These are phyloP conservation scores for Scalopus aquaticus DNA, from an alignment of 2,113 vertebrate genomes.

Conservation along the genomic window DNA sequence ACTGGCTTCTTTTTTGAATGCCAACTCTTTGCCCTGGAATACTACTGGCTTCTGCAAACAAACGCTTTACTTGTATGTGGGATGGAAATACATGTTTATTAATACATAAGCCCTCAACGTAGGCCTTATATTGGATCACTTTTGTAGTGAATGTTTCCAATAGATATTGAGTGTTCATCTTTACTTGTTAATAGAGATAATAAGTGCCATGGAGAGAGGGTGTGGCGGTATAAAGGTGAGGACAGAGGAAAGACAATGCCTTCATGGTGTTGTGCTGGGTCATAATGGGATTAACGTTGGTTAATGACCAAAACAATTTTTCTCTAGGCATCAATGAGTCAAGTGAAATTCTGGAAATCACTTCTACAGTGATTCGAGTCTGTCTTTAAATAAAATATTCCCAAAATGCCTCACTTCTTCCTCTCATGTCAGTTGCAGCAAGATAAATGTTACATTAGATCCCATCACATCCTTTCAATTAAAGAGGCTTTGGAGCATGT, in stretches of 20 bases:
- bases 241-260: not conserved
- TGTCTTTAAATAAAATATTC: slow-evolving; percentile 85
- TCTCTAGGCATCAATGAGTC: slow-evolving; percentile 81
- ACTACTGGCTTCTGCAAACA: slow-evolving; percentile 11
- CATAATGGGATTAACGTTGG: not conserved
- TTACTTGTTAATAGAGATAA: slow-evolving; percentile 33
- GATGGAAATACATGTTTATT: slow-evolving; percentile 9
- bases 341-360: slow-evolving; percentile 85
- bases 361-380: slow-evolving; percentile 79
- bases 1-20: slow-evolving; percentile 24
- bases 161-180: slow-evolving; percentile 1
- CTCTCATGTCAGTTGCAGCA: slow-evolving; percentile 73
- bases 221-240: not conserved
- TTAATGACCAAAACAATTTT: slow-evolving; percentile 77
- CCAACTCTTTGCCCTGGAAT: not conserved
- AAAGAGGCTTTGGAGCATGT: slow-evolving; percentile 64
- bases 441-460: slow-evolving; percentile 77
- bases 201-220: not conserved
- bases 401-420: slow-evolving; percentile 69
- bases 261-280: not conserved
- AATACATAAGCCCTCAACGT: not conserved
- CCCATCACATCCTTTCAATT: slow-evolving; percentile 75
- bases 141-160: slow-evolving; percentile 21
- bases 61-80: slow-evolving; percentile 26
- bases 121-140: not conserved